phyloP scores from a whole-genome alignment of 2,797 vertebrate species.

The Oreortyx pictus region DNA sequence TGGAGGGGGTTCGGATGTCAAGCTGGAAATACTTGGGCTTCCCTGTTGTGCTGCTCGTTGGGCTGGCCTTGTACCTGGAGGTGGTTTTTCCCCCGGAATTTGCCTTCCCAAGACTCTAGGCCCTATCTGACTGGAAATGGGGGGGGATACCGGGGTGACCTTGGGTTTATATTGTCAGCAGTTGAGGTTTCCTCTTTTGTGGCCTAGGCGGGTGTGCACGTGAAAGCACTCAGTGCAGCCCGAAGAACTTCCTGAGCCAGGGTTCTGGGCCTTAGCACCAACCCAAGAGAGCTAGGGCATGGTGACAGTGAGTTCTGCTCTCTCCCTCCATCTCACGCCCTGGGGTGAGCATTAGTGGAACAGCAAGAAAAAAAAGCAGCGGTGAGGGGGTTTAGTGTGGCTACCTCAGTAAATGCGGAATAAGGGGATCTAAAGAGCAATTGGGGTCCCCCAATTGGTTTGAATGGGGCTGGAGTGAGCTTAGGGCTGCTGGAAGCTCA shows the following conservation, averaged over 20 bases:
- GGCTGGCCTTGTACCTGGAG: neutral
- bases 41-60: conserved; percentile 7
- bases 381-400: neutral
- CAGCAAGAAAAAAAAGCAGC: neutral
- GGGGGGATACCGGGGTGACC: neutral
- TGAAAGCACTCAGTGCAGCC: neutral
- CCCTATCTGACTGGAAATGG: conserved; percentile 9
- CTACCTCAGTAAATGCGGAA: neutral
- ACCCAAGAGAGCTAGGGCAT: neutral
- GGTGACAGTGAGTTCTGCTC: neutral
- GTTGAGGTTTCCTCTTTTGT: conserved; percentile 45
- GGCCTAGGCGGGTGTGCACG: conserved; percentile 28
- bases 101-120: conserved; percentile 19
- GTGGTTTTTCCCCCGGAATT: conserved; percentile 10
- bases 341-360: neutral
- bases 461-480: neutral
- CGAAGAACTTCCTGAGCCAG: neutral
- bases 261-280: neutral
- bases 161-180: neutral
- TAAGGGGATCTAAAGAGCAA: neutral
- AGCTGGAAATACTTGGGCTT: conserved; percentile 63
- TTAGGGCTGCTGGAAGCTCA: neutral
- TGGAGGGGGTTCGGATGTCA: conserved; percentile 50
- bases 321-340: neutral
- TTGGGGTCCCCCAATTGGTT: neutral